These are phyloP conservation scores for Propithecus perrieri DNA, from an alignment of 2,797 vertebrate genomes.

Conservation along the genomic window DNA sequence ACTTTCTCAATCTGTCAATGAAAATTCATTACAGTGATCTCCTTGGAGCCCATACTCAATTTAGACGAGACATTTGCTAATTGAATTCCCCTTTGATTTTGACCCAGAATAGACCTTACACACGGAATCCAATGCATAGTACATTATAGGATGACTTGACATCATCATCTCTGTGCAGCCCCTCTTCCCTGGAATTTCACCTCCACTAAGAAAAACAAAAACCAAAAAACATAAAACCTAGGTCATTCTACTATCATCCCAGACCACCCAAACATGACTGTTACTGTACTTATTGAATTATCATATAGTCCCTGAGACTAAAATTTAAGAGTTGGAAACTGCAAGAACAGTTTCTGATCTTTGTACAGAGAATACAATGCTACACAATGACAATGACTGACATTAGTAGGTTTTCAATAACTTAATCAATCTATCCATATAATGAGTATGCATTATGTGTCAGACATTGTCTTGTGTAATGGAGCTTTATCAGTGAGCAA, in stretches of 20 bases:
- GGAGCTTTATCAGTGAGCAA: not conserved
- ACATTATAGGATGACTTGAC: not conserved
- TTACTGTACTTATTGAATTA: not conserved
- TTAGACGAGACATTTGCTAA: conserved; percentile 31
- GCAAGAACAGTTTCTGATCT: not conserved
- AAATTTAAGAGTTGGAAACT: not conserved
- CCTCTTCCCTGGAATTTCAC: not conserved
- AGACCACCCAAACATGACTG: not conserved
- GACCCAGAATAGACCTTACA: not conserved
- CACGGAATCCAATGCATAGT: not conserved
- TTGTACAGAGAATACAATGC: not conserved
- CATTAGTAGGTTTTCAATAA: not conserved
- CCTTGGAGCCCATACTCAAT: conserved; percentile 24
- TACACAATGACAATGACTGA: not conserved
- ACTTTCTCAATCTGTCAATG: not conserved
- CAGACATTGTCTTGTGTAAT: not conserved
- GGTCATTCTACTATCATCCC: not conserved
- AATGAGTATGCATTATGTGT: not conserved
- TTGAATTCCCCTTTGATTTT: conserved; percentile 41
- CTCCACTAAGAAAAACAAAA: not conserved
- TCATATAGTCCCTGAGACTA: not conserved
- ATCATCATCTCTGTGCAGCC: not conserved
- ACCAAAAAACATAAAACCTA: not conserved
- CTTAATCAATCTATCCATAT: not conserved
- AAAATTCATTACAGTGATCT: conserved; percentile 41